Evolutionary conservation across 2,888 invertebrate genomes (phyloP).

Genomic region (Mesorhabditis belari): DNA sequence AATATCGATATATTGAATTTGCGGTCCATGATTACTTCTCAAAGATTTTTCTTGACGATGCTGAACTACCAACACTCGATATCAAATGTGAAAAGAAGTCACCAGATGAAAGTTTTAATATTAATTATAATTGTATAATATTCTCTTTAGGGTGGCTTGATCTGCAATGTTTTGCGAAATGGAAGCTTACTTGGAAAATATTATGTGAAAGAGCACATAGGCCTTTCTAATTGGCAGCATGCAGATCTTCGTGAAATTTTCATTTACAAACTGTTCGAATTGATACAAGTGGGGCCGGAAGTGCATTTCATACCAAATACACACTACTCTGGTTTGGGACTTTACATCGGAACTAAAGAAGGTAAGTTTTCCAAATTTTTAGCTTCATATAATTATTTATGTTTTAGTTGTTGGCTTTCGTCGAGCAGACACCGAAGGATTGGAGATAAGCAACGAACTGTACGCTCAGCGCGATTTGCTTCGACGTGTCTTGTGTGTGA

Average conservation of each 20-base stretch:
- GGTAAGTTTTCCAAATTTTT: neutral
- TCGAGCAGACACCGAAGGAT: slow-evolving; percentile 3
- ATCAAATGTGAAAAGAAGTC: slow-evolving; percentile 4
- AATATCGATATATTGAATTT: neutral
- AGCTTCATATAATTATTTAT: neutral
- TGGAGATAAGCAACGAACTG: slow-evolving; percentile 1
- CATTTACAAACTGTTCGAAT: slow-evolving; percentile 2
- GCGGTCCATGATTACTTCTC: neutral
- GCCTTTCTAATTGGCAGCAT: neutral
- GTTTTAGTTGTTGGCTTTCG: slow-evolving; percentile 3
- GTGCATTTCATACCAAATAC: slow-evolving; percentile 4
- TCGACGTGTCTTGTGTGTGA: neutral
- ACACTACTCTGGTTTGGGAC: slow-evolving; percentile 3
- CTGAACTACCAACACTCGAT: neutral
- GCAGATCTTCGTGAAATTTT: neutral
- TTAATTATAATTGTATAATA: neutral
- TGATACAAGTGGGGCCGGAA: slow-evolving; percentile 1
- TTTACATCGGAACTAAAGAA: slow-evolving; percentile 5
- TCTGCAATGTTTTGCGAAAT: neutral
- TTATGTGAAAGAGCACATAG: neutral
- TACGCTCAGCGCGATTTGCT: slow-evolving; percentile 2
- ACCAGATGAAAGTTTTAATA: neutral
- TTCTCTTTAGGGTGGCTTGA: neutral
- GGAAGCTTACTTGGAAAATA: neutral
- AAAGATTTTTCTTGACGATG: neutral